These are phyloP conservation scores for Rhyacophila brunnea DNA, from an alignment of 1,140 invertebrate genomes.

Conservation along the genomic window DNA sequence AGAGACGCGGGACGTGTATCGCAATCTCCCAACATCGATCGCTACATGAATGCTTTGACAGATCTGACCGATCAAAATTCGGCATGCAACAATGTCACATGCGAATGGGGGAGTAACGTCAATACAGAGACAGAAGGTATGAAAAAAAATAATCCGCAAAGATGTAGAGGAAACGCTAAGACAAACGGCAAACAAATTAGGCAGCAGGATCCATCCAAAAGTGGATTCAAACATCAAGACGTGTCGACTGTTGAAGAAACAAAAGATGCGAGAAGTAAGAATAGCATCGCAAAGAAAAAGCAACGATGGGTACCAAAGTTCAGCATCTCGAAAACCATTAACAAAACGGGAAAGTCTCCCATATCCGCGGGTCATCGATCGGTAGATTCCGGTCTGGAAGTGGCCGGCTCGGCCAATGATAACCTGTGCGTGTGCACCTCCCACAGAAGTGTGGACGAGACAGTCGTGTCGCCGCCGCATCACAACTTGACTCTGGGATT, in stretches of 20 bases:
- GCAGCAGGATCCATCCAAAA: slow-evolving; percentile 1
- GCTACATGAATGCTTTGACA: slow-evolving; percentile 30
- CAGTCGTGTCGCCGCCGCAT: background rate
- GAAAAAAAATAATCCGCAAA: too few species aligned
- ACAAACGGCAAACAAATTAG: background rate
- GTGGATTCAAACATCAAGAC: slow-evolving; percentile 4
- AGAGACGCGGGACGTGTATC: slow-evolving; percentile 4
- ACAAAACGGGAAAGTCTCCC: slow-evolving; percentile 12
- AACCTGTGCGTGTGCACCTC: slow-evolving; percentile 48
- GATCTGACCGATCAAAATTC: slow-evolving; percentile 7
- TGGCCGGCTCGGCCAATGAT: slow-evolving; percentile 20
- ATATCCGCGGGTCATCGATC: slow-evolving; percentile 1
- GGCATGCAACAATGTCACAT: slow-evolving; percentile 3
- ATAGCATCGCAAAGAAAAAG: slow-evolving; percentile 11
- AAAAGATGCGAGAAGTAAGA: slow-evolving; percentile 4
- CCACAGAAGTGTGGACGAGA: slow-evolving; percentile 43
- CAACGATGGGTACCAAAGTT: slow-evolving; percentile 24
- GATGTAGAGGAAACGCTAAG: too few species aligned
- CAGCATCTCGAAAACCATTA: slow-evolving; percentile 7
- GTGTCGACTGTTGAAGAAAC: background rate
- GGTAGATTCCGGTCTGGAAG: slow-evolving; percentile 13
- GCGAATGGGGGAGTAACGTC: background rate
- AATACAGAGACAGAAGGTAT: background rate
- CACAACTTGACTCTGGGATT: slow-evolving; percentile 6
- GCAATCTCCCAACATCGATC: slow-evolving; percentile 26